Percentiles rank a stretch among this genome's conserved stretches.
Evolutionary conservation across 2,888 invertebrate species (phyloP).

Genomic region (Scaptomyza parva): DNA sequence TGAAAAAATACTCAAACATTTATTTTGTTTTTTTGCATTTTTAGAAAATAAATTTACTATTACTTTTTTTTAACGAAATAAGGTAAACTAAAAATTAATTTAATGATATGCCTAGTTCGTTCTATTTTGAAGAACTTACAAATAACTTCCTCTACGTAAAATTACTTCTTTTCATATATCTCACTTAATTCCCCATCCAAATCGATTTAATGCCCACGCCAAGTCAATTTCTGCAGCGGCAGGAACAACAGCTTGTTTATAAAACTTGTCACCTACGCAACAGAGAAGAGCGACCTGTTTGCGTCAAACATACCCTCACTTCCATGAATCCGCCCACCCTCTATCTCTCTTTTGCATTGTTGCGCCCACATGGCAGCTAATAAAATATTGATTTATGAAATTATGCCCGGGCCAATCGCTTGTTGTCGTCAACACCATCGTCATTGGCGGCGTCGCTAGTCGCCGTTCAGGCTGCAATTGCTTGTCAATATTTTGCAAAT

Average conservation of each 20-base stretch:
- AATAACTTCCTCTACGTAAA: not conserved
- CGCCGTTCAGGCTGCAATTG: slow-evolving; percentile 31
- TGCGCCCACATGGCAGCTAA: slow-evolving; percentile 64
- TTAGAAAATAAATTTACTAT: no score
- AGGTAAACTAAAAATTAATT: no score
- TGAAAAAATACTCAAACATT: no score
- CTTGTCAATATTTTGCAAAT: slow-evolving; percentile 77
- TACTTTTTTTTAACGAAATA: no score
- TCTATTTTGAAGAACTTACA: no score
- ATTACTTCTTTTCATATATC: not conserved
- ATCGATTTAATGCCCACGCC: not conserved
- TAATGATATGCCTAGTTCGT: no score
- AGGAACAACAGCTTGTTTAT: slow-evolving; percentile 31
- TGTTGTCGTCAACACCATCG: not conserved
- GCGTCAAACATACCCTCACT: slow-evolving; percentile 1
- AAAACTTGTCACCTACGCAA: slow-evolving; percentile 44
- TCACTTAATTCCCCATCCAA: not conserved
- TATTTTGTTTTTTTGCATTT: no score
- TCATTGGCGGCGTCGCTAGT: slow-evolving; percentile 3
- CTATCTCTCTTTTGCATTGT: not conserved
- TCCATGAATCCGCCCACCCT: no score
- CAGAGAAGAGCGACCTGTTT: slow-evolving; percentile 43
- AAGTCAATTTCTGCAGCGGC: slow-evolving; percentile 11
- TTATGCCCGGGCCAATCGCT: slow-evolving; percentile 53
- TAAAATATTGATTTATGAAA: slow-evolving; percentile 80